Evolutionary conservation across 2,888 invertebrate genomes (phyloP), one percentile per base, ranked within the genome.

Genomic region (Bugulina stolonifera): DNA sequence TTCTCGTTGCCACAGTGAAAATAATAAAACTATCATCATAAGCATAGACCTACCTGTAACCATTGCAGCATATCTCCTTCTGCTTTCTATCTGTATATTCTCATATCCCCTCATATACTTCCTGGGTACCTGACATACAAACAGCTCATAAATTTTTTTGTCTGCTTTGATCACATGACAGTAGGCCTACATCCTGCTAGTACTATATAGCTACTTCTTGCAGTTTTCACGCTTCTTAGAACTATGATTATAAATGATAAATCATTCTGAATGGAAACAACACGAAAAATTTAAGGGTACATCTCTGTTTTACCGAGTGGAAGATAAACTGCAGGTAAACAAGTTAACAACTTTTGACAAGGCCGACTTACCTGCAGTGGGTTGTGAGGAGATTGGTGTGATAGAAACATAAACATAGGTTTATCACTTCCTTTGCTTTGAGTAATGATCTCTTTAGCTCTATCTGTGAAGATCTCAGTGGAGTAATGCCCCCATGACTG

Each of bases 301-400:
- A n/a, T n/a, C n/a, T n/a, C n/a, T n/a, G n/a, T n/a, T n/a, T n/a
- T n/a, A n/a, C n/a, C n/a, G n/a, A n/a, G n/a, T n/a, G n/a, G n/a
- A n/a, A n/a, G n/a, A n/a, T n/a, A n/a, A n/a, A n/a, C n/a, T n/a
- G n/a, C n/a, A n/a, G n/a, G n/a, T n/a, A n/a, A n/a, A n/a, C n/a
- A n/a, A n/a, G n/a, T n/a, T 18, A 43, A 18, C 43, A 18, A 18
- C 43, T 18, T 43, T 18, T 18, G 18, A 43, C 43, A 43, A 10
- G 18, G 18, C 10, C 10, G 18, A 18, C 18, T 34, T 54, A 70
- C 70, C 25, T 92, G 90, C 52, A 94, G 85, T 0, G 90, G 90
- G 81, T 91, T 91, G 85, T 94, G 94, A 0, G 92, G 91, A 0
- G 93, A 93, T 0, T 91, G 90, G 83, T 94, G 93, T 0, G 92